These are phyloP conservation scores for Lasioglossum albipes DNA, from an alignment of 1,140 invertebrate genomes.

Conservation along the genomic window DNA sequence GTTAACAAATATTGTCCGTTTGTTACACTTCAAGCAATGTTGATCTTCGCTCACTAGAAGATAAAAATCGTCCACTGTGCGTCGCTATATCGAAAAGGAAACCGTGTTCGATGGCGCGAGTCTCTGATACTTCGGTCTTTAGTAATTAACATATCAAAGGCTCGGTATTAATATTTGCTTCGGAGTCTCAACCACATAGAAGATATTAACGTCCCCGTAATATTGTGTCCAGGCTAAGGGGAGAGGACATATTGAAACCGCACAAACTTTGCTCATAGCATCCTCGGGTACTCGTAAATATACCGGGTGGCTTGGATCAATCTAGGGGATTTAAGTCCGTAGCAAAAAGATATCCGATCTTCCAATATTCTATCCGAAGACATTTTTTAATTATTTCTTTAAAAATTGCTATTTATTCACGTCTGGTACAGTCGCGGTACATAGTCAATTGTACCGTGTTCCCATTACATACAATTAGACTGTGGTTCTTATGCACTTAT, in stretches of 20 bases:
- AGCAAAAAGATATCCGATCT: not conserved
- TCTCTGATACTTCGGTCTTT: slow-evolving; percentile 52
- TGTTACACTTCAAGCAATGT: not conserved
- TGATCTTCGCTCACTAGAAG: too few relatives aligned
- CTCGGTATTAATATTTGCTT: slow-evolving; percentile 68
- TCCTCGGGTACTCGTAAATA: slow-evolving; percentile 62
- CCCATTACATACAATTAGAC: too few relatives aligned
- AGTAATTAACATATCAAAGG: slow-evolving; percentile 69
- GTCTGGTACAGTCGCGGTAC: too few relatives aligned
- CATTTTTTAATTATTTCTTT: too few relatives aligned
- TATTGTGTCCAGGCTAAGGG: slow-evolving; percentile 70
- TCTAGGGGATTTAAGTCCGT: not conserved
- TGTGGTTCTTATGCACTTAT: too few relatives aligned
- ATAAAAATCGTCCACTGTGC: too few relatives aligned
- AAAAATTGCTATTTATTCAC: too few relatives aligned
- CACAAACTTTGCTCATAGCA: slow-evolving; percentile 73
- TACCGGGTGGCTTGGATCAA: slow-evolving; percentile 54
- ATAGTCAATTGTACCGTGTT: too few relatives aligned
- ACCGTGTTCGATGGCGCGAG: slow-evolving; percentile 17
- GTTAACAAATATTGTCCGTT: not conserved
- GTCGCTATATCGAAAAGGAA: not conserved
- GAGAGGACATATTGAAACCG: slow-evolving; percentile 72
- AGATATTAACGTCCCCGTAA: slow-evolving; percentile 72
- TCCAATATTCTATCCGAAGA: too few relatives aligned
- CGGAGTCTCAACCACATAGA: slow-evolving; percentile 64